Base-by-base conservation (phyloP, 2,888 invertebrate species). In the Beris morrisii region DNA sequence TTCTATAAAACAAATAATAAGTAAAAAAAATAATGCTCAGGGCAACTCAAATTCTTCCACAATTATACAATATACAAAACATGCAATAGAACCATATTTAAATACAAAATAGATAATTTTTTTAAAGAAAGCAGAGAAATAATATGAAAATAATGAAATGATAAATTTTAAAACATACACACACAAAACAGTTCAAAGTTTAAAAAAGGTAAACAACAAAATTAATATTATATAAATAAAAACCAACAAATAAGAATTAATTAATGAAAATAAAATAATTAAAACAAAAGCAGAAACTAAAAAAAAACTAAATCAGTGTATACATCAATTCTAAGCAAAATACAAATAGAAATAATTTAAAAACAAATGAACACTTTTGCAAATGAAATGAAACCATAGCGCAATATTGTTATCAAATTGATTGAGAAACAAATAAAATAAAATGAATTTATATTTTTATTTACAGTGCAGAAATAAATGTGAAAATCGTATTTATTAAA, bases 31-130 rank as follows among this genome's bases (percentile, higher is more conserved):
- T 80, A 78, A 75, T 77, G 80, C 81, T 81, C 80, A 80, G 80
- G 81, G 80, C 79, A 79, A 79, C 79, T 79, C 79, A 78, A 79
- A 79, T 79, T 80, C 80, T 80, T 80, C 80, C 80, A 80, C 69
- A 71, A 68, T 70, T 69, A 70, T 69, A 69, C 67, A 70, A 68
- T 67, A 66, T 67, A 69, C 67, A 66, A 70, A 67, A 65, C 57
- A 68, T 71, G 69, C 71, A 72, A 72, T 72, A 72, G 71, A 71
- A 72, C 70, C 70, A 70, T 71, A 72, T 71, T 70, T 69, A 69
- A 68, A 69, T 45, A 64, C 54, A 53, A 56, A 30, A 57, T 65
- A 65, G 65, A 57, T 65, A 65, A 57, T 65, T 65, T 65, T 65
- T 65, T 57, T 43, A 57, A 65, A 58, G 15, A 58, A 28, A 64